Percentiles rank a stretch among this genome's conserved stretches.
Conservation (phyloP, 2,113 vertebrate species). For the Rhinopithecus roxellana region DNA sequence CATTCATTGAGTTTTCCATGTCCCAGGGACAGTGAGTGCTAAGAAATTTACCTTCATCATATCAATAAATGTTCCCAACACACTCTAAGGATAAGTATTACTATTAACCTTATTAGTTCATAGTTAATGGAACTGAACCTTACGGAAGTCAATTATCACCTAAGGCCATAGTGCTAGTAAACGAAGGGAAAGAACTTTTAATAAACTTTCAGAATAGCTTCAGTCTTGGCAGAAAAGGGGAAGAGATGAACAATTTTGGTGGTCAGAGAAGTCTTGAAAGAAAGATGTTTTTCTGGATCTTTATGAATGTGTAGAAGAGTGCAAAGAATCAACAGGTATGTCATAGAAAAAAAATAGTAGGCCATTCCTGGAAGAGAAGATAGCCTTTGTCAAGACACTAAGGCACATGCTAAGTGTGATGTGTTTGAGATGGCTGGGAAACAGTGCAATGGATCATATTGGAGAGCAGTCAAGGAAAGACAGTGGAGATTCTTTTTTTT, state of each 20-base stretch:
- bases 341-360: neutral
- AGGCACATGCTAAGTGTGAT: neutral
- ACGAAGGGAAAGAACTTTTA: neutral
- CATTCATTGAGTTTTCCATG: neutral
- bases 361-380: neutral
- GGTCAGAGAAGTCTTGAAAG: neutral
- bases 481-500: neutral
- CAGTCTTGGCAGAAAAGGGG: neutral
- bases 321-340: neutral
- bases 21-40: neutral
- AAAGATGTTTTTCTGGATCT: neutral
- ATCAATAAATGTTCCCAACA: neutral
- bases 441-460: rapidly evolving
- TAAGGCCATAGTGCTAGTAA: neutral
- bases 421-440: neutral
- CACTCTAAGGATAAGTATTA: neutral
- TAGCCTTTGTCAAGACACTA: neutral
- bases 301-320: neutral
- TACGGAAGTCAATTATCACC: neutral
- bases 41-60: neutral
- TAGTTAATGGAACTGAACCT: neutral
- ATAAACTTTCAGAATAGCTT: neutral
- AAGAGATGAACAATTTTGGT: neutral
- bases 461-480: neutral
- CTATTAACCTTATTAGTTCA: neutral